Percentiles rank a stretch among this genome's conserved stretches.
phyloP scores from a whole-genome alignment of 2,888 invertebrate species.

The Colostygia pectinataria region DNA sequence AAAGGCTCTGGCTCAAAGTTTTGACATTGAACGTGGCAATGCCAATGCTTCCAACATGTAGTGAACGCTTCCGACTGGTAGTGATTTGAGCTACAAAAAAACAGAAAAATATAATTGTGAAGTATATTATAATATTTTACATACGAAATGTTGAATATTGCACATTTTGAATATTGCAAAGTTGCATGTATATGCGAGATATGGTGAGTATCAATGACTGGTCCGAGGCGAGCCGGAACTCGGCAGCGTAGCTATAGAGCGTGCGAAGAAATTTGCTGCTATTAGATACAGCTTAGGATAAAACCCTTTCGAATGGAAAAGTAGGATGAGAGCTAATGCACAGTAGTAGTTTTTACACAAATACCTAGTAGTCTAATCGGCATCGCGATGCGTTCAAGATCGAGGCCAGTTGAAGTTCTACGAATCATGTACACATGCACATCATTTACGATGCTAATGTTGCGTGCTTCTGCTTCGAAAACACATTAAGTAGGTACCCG shows the following conservation, averaged over 20 bases:
- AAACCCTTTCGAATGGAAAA: conserved; percentile 16
- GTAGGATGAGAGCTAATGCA: conserved; percentile 7
- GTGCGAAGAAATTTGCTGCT: not conserved
- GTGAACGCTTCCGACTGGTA: no score
- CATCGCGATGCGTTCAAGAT: conserved; percentile 28
- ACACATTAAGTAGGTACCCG: conserved; percentile 40
- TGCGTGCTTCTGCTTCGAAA: conserved; percentile 52
- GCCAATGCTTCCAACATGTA: no score
- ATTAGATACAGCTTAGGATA: conserved; percentile 14
- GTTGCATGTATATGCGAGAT: no score
- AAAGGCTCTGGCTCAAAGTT: no score
- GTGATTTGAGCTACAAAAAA: no score
- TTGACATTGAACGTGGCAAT: no score
- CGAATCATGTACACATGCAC: conserved; percentile 33
- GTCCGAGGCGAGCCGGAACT: conserved; percentile 7
- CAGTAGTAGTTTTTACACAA: conserved; percentile 2
- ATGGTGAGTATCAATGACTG: no score
- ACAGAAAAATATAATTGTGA: no score
- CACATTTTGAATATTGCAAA: no score
- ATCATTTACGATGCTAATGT: conserved; percentile 61
- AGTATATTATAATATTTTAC: no score
- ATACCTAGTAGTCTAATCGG: conserved; percentile 11
- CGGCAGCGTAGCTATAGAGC: not conserved
- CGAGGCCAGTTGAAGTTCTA: conserved; percentile 28
- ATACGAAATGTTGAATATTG: no score